phyloP scores from a whole-genome alignment of 2,113 vertebrate species.

The Eulemur rufifrons region DNA sequence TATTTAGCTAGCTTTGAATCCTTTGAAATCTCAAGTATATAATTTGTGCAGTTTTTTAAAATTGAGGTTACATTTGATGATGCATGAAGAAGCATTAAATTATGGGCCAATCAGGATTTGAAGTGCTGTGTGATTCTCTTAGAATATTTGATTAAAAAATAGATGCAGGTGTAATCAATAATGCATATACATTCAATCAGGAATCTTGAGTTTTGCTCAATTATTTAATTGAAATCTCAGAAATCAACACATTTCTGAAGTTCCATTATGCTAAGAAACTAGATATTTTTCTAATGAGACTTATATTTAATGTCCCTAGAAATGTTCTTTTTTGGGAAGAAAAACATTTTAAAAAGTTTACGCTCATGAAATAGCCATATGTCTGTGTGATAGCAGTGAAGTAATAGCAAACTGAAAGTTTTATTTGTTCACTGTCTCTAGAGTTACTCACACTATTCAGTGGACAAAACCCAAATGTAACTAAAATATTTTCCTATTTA shows the following conservation, averaged over 20 bases:
- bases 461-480: not conserved
- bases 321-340: not conserved
- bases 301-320: not conserved
- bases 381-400: not conserved
- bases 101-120: conserved; percentile 60
- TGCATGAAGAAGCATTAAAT: conserved; percentile 56
- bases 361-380: not conserved
- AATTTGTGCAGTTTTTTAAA: conserved; percentile 58
- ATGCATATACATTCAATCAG: conserved; percentile 64
- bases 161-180: conserved; percentile 70
- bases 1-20: not conserved
- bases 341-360: not conserved
- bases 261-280: not conserved
- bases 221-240: conserved; percentile 56
- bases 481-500: not conserved
- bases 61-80: conserved; percentile 50
- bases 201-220: conserved; percentile 49
- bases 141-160: conserved; percentile 66
- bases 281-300: not conserved
- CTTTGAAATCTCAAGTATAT: conserved; percentile 45
- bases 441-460: not conserved
- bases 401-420: not conserved
- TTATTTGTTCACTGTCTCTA: not conserved
- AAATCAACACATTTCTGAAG: conserved; percentile 7
- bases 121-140: conserved; percentile 55